A percentile compares a stretch with the other conserved stretches of the same genome.
Evolutionary conservation across 1,140 invertebrate species (phyloP).

Genomic region (Drosophila guanche): DNA sequence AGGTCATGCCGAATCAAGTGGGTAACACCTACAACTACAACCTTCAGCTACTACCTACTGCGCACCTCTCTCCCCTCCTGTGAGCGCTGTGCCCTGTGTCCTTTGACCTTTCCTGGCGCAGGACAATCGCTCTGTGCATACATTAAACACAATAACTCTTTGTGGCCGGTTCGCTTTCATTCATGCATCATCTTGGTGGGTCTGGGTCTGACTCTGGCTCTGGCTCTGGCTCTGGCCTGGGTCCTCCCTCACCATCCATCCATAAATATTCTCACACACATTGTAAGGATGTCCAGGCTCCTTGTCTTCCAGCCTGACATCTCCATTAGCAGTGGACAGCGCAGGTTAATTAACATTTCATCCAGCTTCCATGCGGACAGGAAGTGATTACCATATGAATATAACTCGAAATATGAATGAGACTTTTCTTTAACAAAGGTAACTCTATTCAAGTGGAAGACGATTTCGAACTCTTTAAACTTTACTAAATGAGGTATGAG

Average conservation of each 20-base stretch:
- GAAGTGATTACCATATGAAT: conserved; percentile 33
- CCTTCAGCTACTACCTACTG: conserved; percentile 6
- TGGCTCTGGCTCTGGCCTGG: too few species aligned
- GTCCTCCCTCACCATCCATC: background rate
- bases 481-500: too few species aligned
- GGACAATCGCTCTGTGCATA: conserved; percentile 47
- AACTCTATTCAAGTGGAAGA: too few species aligned
- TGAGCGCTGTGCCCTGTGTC: conserved; percentile 13
- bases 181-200: conserved; percentile 58
- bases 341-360: conserved; percentile 28
- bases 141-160: conserved; percentile 77
- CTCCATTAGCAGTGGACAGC: conserved; percentile 28
- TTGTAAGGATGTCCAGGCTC: too few species aligned
- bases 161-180: conserved; percentile 47
- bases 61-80: conserved; percentile 2
- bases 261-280: conserved; percentile 42
- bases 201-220: conserved; percentile 11
- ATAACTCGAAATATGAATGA: background rate
- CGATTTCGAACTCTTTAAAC: too few species aligned
- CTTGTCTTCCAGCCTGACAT: conserved; percentile 8
- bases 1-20: conserved; percentile 71
- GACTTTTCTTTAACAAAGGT: too few species aligned
- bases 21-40: conserved; percentile 19
- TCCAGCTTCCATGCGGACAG: conserved; percentile 5
- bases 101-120: conserved; percentile 3